These are phyloP conservation scores for Bufo gargarizans DNA, from an alignment of 2,113 vertebrate genomes.

Conservation along the genomic window DNA sequence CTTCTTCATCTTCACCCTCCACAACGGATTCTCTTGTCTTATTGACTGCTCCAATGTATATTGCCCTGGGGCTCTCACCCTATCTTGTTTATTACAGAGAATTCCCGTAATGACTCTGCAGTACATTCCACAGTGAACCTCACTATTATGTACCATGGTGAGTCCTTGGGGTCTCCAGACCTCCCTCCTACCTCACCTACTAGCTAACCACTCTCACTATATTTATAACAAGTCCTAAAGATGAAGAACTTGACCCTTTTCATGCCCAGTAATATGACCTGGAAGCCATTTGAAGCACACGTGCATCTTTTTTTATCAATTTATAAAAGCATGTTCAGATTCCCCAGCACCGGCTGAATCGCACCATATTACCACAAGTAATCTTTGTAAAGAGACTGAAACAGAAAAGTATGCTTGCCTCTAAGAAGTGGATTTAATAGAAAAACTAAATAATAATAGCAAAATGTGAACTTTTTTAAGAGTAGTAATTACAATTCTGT, in stretches of 20 bases:
- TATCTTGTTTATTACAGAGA: conserved; percentile 88
- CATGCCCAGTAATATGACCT: neutral
- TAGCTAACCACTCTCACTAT: conserved; percentile 72
- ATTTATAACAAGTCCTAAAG: conserved; percentile 61
- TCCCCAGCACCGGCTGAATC: neutral
- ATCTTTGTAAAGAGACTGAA: neutral
- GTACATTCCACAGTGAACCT: conserved; percentile 80
- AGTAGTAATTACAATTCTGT: no score
- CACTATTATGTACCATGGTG: conserved; percentile 91
- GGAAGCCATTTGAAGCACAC: neutral
- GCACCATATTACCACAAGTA: neutral
- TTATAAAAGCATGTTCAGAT: neutral
- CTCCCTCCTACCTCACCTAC: conserved; percentile 65
- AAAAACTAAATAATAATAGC: no score
- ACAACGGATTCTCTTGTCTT: neutral
- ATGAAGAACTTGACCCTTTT: neutral
- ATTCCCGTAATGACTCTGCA: conserved; percentile 85
- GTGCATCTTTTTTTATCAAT: neutral
- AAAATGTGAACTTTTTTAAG: no score
- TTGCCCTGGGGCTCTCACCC: conserved; percentile 67
- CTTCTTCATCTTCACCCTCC: neutral
- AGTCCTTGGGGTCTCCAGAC: conserved; percentile 75
- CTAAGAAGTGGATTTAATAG: neutral
- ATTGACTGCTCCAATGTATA: conserved; percentile 46
- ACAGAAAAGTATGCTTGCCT: neutral